Base-by-base conservation (phyloP, 2,113 vertebrate species). In the Typhlomys cinereus region DNA sequence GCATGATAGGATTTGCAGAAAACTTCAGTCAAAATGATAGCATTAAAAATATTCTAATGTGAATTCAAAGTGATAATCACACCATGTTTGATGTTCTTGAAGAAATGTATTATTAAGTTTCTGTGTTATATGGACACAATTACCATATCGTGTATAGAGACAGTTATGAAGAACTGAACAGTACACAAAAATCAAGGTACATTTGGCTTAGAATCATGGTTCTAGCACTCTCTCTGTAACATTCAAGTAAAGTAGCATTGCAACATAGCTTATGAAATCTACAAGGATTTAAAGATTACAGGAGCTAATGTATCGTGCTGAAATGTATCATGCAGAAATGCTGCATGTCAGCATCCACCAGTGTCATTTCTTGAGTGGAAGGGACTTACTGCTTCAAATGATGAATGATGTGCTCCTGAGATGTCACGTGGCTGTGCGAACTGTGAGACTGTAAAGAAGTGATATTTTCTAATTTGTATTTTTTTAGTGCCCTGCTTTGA, bases 381-480 rank as follows among this genome's bases (percentile, higher is more conserved):
- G 50, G 71, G 67, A 66, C 14, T 84, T 83, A 75, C 25, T 17
- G 64, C 29, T 46, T 59, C 59, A 39, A 61, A 0, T 46, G 81
- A 11, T 15, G 83, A 82, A 78, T 46, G 34, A 20, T 46, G n/a
- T 31, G 27, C 50, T 15, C 7, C 4, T 83, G 50, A 29, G 21
- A 48, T 76, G 64, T 64, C 23, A 31, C 69, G n/a, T n/a, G n/a
- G n/a, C n/a, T n/a, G 25, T 59, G 64, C 41, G 66, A 25, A 41
- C 80, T 85, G 52, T 73, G 74, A 79, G 5, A 41, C 39, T 84
- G 27, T 81, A 70, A 50, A 91, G 27, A 50, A 75, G 87, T 61
- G 7, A 85, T 48, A 73, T 54, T 93, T 88, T 94, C 87, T 78
- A 80, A 44, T 76, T 84, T 87, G 9, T 87, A 84, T 50, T 88